Evolutionary conservation across 2,113 vertebrate species (phyloP).

Genomic region (Plestiodon gilberti): DNA sequence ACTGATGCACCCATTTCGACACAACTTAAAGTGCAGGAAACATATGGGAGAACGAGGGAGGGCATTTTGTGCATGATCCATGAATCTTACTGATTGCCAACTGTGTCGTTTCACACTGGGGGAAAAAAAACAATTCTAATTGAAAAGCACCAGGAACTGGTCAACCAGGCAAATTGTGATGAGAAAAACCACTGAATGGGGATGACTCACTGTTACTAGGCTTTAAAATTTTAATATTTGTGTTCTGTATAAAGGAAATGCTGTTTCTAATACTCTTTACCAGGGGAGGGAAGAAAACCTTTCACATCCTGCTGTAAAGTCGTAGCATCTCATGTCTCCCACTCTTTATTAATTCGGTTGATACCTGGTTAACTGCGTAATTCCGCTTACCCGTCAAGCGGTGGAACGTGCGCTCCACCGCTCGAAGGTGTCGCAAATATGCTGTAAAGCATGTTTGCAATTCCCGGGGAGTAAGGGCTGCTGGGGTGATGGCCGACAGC

Average conservation of each 20-base stretch:
- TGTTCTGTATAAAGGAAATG: background rate
- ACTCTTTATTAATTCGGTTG: background rate
- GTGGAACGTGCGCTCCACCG: too few relatives aligned
- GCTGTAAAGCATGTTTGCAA: too few relatives aligned
- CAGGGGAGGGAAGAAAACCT: background rate
- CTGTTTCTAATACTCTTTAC: background rate
- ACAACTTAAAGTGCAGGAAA: background rate
- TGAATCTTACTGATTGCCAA: conserved; percentile 13
- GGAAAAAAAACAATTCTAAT: conserved; percentile 10
- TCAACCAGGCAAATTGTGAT: conserved; percentile 34
- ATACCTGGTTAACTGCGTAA: background rate
- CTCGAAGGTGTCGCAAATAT: too few relatives aligned
- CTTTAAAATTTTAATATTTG: conserved; percentile 1
- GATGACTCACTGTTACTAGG: conserved; percentile 1
- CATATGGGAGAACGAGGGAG: background rate
- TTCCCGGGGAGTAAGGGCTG: too few relatives aligned
- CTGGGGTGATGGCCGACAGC: too few relatives aligned
- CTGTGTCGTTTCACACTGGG: background rate
- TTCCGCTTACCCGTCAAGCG: too few relatives aligned
- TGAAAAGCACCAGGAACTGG: conserved; percentile 10
- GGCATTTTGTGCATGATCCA: conserved; percentile 17
- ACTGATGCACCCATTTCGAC: background rate
- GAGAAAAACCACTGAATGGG: background rate
- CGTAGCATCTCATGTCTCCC: background rate
- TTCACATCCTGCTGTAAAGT: background rate